These are phyloP conservation scores for Cactoblastis cactorum DNA, from an alignment of 2,888 invertebrate species.

Conservation along the genomic window DNA sequence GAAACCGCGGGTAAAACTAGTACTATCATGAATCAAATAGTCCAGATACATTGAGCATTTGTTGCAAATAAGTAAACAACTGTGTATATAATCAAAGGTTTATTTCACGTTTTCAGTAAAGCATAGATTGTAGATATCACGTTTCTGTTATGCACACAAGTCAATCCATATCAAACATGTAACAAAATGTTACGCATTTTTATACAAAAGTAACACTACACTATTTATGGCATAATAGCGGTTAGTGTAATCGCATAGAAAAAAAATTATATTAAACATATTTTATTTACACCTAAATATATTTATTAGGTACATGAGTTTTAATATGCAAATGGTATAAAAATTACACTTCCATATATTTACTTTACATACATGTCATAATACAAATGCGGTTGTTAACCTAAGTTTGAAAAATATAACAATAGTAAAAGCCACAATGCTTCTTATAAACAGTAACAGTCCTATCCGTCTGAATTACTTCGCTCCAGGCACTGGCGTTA, in stretches of 20 bases:
- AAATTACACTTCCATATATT: constrained; percentile 76
- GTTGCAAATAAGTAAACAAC: background rate
- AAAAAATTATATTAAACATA: constrained; percentile 73
- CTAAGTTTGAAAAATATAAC: constrained; percentile 75
- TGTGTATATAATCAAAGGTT: constrained; percentile 66
- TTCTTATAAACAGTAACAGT: constrained; percentile 61
- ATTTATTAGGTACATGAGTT: constrained; percentile 76
- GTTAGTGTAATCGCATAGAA: constrained; percentile 74
- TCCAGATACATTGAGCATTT: background rate
- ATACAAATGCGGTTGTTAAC: constrained; percentile 72
- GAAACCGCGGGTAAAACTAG: no score
- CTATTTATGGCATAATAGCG: constrained; percentile 65
- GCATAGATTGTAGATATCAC: constrained; percentile 79
- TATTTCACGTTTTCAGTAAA: constrained; percentile 77
- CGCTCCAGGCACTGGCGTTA: constrained; percentile 65
- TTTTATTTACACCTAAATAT: constrained; percentile 70
- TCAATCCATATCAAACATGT: constrained; percentile 72
- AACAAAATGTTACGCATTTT: constrained; percentile 61
- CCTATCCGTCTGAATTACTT: constrained; percentile 51
- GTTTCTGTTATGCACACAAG: constrained; percentile 76
- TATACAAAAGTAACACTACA: constrained; percentile 68
- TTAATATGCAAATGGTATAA: constrained; percentile 78
- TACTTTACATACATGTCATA: constrained; percentile 63
- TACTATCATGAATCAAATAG: no score
- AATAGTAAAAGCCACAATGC: constrained; percentile 72